Base-by-base conservation (phyloP, 2,888 invertebrate genomes). In the Glaucopsyche alexis region DNA sequence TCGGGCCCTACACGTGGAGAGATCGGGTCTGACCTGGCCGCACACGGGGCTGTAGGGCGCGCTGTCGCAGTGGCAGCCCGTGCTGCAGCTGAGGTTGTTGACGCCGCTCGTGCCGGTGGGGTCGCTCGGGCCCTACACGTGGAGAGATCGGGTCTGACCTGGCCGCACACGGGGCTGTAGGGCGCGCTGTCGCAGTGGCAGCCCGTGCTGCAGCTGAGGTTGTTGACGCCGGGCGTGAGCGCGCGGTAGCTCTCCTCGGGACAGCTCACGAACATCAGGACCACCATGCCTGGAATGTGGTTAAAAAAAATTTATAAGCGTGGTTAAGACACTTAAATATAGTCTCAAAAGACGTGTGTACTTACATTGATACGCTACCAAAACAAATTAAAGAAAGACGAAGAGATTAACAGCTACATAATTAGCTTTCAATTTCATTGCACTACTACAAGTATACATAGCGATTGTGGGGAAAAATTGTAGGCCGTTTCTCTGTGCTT, bases 191-290 rank as follows among this genome's bases (percentile, higher is more conserved):
- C 95, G 85, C 98, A 98, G 80, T 94, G 93, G 83, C 98, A 98
- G 70, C 93, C 93, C 50, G 90, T 82, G 79, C 95, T 95, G 87
- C 97, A 97, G 0, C 76, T 73, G 60, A 91, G 76, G 16, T 77
- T 81, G 60, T 78, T 77, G 75, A 79, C 81, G 69, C 82, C 80
- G 67, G 86, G 93, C 38, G 80, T 79, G 65, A 97, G 92, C 78
- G 96, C 95, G 19, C 95, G 95, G 87, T 96, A 96, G 83, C 96
- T 96, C 84, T 96, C 95, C 93, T 97, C 96, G 14, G 97, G 96
- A 85, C 98, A 98, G 49, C 97, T 97, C 81, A 98, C 95, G 87
- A 97, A 97, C 97, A 97, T 97, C 60, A 98, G 87, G 74, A 96
- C 91, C 19, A 96, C 95, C 97, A 98, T 98, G 80, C 95, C 95